Conservation (phyloP, 1,140 invertebrate species). For the Drosophila oshimai region DNA sequence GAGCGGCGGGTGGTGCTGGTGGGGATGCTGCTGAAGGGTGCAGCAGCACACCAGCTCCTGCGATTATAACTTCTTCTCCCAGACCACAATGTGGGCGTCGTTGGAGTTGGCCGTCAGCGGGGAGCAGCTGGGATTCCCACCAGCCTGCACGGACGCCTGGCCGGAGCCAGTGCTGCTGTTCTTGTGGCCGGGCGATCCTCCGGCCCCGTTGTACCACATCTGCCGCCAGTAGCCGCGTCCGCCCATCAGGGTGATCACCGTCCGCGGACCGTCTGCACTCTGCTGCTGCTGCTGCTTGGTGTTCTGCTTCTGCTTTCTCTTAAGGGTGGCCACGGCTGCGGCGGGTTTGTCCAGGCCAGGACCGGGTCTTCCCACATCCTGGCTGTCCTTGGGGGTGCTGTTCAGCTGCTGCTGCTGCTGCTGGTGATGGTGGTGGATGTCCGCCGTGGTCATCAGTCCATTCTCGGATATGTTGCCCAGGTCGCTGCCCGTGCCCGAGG, state of each 20-base stretch:
- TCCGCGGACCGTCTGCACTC: constrained; percentile 85
- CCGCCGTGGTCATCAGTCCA: constrained; percentile 65
- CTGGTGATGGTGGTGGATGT: constrained; percentile 66
- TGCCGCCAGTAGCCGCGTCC: constrained; percentile 93
- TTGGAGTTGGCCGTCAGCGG: constrained; percentile 86
- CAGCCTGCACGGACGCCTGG: constrained; percentile 19
- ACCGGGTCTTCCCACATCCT: constrained; percentile 22
- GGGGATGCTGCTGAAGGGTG: constrained; percentile 66
- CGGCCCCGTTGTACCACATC: constrained; percentile 84
- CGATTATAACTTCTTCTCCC: constrained; percentile 94
- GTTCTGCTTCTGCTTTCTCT: constrained; percentile 77
- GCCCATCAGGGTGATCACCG: constrained; percentile 93
- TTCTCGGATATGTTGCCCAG: constrained; percentile 82
- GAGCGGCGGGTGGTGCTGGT: constrained; percentile 58
- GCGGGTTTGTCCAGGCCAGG: constrained; percentile 46
- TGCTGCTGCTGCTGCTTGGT: constrained; percentile 64
- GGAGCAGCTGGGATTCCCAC: constrained; percentile 9
- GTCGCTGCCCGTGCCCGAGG: constrained; percentile 83
- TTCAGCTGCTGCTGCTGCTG: constrained; percentile 44
- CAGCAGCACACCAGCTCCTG: constrained; percentile 79
- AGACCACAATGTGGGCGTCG: constrained; percentile 93
- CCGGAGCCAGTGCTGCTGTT: constrained; percentile 76
- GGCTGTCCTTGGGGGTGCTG: constrained; percentile 37
- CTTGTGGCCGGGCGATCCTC: constrained; percentile 69
- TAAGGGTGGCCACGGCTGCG: constrained; percentile 69